Evolutionary conservation across 2,888 invertebrate genomes (phyloP).

Genomic region (Ormyrus nitidulus): DNA sequence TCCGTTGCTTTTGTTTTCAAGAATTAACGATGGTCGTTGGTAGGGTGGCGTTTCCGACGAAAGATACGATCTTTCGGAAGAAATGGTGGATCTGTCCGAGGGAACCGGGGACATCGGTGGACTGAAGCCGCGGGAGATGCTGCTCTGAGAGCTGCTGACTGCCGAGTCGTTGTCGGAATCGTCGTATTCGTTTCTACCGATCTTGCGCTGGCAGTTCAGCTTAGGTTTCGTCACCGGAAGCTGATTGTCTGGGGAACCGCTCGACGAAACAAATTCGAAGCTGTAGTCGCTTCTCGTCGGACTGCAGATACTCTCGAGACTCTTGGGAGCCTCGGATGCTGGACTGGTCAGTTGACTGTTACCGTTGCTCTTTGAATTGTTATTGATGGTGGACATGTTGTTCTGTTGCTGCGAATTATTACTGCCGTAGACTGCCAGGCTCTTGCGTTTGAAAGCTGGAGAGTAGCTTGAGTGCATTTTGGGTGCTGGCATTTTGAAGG

Average conservation of each 20-base stretch:
- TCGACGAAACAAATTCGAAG: constrained; percentile 76
- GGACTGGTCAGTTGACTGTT: constrained; percentile 55
- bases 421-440: constrained; percentile 80
- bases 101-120: constrained; percentile 84
- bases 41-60: constrained; percentile 75
- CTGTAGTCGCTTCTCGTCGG: constrained; percentile 79
- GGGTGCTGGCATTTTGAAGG: constrained; percentile 72
- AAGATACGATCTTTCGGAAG: constrained; percentile 77
- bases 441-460: constrained; percentile 87
- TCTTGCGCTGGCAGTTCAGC: constrained; percentile 55
- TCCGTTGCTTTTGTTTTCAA: constrained; percentile 62
- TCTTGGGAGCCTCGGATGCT: constrained; percentile 76
- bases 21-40: constrained; percentile 75
- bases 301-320: constrained; percentile 79
- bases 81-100: constrained; percentile 76
- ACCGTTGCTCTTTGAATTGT: constrained; percentile 53
- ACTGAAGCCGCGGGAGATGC: constrained; percentile 85
- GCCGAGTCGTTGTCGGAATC: constrained; percentile 93
- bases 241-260: constrained; percentile 68
- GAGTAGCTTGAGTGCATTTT: constrained; percentile 86
- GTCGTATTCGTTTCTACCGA: constrained; percentile 76
- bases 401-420: constrained; percentile 34
- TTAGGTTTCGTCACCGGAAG: constrained; percentile 20
- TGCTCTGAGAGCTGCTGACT: constrained; percentile 89
- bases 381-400: constrained; percentile 49